These are phyloP conservation scores for Synanthedon tipuliformis DNA, from an alignment of 2,888 invertebrate species.

Conservation along the genomic window DNA sequence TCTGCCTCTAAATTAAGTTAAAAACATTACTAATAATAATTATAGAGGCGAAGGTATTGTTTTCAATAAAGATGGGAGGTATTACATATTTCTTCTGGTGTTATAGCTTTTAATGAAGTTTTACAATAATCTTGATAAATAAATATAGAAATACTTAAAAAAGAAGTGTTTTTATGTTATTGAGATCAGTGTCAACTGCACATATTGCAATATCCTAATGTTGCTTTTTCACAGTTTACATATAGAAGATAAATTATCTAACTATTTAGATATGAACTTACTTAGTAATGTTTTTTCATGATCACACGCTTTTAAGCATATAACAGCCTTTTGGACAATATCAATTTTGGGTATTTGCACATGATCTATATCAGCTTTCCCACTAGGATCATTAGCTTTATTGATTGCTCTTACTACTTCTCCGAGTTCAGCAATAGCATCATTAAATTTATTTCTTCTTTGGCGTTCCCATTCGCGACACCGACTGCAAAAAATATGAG, in stretches of 20 bases:
- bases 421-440: slow-evolving; percentile 48
- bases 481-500: slow-evolving; percentile 48
- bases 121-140: no score
- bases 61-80: no score
- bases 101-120: no score
- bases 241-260: no score
- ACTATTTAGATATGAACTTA: slow-evolving; percentile 23
- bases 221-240: no score
- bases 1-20: slow-evolving; percentile 38
- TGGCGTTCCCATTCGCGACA: slow-evolving; percentile 78
- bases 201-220: no score
- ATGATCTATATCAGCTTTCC: slow-evolving; percentile 30
- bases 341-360: slow-evolving; percentile 56
- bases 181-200: no score
- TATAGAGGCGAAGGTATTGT: no score
- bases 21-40: no score
- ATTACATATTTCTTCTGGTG: no score
- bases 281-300: slow-evolving; percentile 51
- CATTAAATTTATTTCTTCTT: slow-evolving; percentile 75
- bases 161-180: no score
- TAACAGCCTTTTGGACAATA: slow-evolving; percentile 53
- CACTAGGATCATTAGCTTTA: slow-evolving; percentile 24
- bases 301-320: slow-evolving; percentile 37
- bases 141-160: no score
- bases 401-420: slow-evolving; percentile 41